Evolutionary conservation across 1,140 invertebrate species (phyloP), one percentile per base, ranked within the genome.

Genomic region (Formica selysi): DNA sequence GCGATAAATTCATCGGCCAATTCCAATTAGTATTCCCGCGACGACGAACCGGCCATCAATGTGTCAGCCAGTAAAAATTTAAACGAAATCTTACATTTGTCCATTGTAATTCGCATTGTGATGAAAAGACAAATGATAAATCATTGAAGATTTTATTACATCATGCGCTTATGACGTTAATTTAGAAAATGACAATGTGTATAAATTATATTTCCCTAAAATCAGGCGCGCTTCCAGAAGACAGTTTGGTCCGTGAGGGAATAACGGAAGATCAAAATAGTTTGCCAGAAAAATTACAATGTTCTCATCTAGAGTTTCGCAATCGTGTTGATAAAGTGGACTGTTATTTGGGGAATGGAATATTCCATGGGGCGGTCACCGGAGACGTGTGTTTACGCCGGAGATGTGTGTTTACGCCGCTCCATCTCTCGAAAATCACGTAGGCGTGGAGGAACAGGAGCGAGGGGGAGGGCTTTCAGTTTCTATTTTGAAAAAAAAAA

Each of bases 1-100:
- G 48, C 74, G 67, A 89, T 90, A 84, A 90, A 89, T 90, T 90
- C 85, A 62, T 48, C 85, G 19, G 6, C 68, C 62, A 89, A 89
- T 89, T 87, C 51, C 41, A 89, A 89, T 89, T 87, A 87, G 41
- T 61, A 76, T 48, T 32, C 62, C 11, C 13, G 59, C 44, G 64
- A 86, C 87, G 83, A 5, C 3, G 4, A 51, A 36, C 6, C 65
- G 54, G n/a, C 13, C 32, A 36, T 26, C 44, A 11, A 26, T 22
- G 8, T 65, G 32, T 16, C 8, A 26, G 32, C 7, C 36, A 22
- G 2, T n/a, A 6, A 36, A 73, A 48, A 83, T 61, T 22, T 22
- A 16, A 73, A 73, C 6, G 44, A 13, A 73, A 73, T 48, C 19
- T 65, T 41, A 32, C 7, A 13, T 8, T 19, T 6, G 13, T 54